These are phyloP conservation scores for Ecdyonurus torrentis DNA, from an alignment of 2,888 invertebrate species.

Conservation along the genomic window DNA sequence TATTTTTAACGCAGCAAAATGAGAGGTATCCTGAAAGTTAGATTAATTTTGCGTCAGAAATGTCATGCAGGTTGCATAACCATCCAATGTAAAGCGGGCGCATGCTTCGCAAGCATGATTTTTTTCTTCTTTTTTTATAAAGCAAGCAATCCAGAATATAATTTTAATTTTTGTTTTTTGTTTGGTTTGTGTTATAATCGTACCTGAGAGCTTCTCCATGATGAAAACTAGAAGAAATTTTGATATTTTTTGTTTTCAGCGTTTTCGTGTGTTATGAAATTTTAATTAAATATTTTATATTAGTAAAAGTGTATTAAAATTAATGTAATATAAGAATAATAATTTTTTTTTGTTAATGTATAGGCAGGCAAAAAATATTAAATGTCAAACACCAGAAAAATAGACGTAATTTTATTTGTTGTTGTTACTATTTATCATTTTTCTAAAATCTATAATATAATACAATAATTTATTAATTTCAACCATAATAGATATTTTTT, in stretches of 20 bases:
- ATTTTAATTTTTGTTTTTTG: too few relatives aligned
- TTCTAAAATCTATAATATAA: too few relatives aligned
- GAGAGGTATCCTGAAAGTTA: neutral
- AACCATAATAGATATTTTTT: too few relatives aligned
- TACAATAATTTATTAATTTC: too few relatives aligned
- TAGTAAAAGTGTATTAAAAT: too few relatives aligned
- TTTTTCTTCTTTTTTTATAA: neutral
- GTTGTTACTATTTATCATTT: neutral
- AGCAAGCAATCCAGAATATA: neutral
- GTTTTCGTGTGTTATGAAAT: neutral
- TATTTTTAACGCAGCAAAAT: too few relatives aligned
- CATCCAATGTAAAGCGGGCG: too few relatives aligned
- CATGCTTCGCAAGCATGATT: too few relatives aligned
- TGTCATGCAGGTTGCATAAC: neutral
- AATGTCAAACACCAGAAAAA: conserved; percentile 8
- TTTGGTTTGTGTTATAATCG: conserved; percentile 7
- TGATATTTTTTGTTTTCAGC: too few relatives aligned
- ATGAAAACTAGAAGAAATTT: conserved; percentile 21
- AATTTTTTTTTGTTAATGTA: conserved; percentile 8
- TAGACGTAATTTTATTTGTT: conserved; percentile 9
- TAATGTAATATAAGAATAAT: conserved; percentile 11
- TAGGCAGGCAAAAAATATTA: conserved; percentile 7
- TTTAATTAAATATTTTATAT: neutral
- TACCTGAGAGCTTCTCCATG: conserved; percentile 28
- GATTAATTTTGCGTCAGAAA: neutral